Conservation (phyloP, 2,888 invertebrate species). For the Drosophila mimetica region DNA sequence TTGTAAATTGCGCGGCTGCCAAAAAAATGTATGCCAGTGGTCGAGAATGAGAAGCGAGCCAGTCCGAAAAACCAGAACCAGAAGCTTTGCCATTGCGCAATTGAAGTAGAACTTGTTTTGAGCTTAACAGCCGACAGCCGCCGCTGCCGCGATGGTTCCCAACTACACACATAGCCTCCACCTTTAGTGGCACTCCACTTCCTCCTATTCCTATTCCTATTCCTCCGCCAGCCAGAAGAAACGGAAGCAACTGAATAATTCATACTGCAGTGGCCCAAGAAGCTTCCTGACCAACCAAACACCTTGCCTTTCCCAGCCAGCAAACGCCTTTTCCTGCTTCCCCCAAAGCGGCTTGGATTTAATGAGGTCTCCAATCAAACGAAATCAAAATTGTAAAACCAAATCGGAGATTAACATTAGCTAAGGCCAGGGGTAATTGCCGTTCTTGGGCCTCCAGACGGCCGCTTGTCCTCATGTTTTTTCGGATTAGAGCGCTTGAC, state of each 20-base stretch:
- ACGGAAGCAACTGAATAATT: constrained; percentile 48
- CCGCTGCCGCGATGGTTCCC: constrained; percentile 16
- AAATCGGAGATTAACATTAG: constrained; percentile 46
- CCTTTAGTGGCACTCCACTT: constrained; percentile 12
- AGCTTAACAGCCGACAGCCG: too few relatives aligned
- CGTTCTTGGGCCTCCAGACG: constrained; percentile 42
- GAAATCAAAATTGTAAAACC: constrained; percentile 32
- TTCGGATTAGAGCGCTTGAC: constrained; percentile 60
- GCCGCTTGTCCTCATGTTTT: constrained; percentile 33
- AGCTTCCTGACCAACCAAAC: constrained; percentile 23
- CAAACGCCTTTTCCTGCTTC: constrained; percentile 24
- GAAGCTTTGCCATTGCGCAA: constrained; percentile 43
- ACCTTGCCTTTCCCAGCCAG: constrained; percentile 16
- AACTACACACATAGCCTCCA: background rate
- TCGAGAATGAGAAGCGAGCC: constrained; percentile 14
- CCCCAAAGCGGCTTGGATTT: constrained; percentile 3
- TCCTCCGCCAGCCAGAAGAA: constrained; percentile 17
- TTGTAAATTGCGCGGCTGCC: constrained; percentile 32
- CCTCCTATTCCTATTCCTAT: constrained; percentile 8
- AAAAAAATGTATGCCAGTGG: constrained; percentile 66
- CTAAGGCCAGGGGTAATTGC: constrained; percentile 46
- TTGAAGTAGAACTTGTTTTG: constrained; percentile 43
- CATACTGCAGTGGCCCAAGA: constrained; percentile 22
- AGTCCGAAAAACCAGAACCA: constrained; percentile 34
- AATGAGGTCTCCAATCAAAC: constrained; percentile 18